Evolutionary conservation across 2,888 invertebrate genomes (phyloP), one percentile per base, ranked within the genome.

Genomic region (Tachystola acroxantha): DNA sequence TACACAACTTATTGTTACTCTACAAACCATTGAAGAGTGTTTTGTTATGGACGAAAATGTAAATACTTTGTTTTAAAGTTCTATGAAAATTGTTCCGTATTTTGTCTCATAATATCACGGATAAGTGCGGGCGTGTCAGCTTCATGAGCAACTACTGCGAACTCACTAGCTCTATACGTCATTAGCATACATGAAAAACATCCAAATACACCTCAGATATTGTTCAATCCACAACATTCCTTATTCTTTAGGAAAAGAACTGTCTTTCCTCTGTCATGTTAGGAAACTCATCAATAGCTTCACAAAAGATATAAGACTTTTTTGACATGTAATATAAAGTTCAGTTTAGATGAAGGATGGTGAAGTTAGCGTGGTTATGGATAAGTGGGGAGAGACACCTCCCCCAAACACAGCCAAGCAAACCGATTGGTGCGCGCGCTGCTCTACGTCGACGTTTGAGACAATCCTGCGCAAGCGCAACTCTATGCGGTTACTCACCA

Each of bases 401-500:
- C 85, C 85, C 59, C 60, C 57, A 41, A 42, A 43, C 55, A 73
- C 71, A 73, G 75, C 72, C 77, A 77, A 74, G 73, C 65, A 70
- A 70, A 70, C 59, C 52, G 72, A 86, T 86, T 86, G 85, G 84
- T 61, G 68, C 73, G 48, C 50, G 50, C 47, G 50, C 40, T 48
- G 55, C 51, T 45, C 59, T 58, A 62, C 57, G 65, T 56, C 55
- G n/a, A n/a, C n/a, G n/a, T n/a, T n/a, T n/a, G 59, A 62, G 69
- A 68, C 69, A 80, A 74, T 84, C 85, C 67, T 72, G 84, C 85
- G 85, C 85, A 81, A 53, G 84, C 85, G 85, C 85, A 81, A 53
- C 69, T 59, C 64, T 56, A 67, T 65, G 65, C 67, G 68, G 63
- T 66, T 60, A 66, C 63, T 66, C 59, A 54, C 16, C 16, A 16